Evolutionary conservation across 2,888 invertebrate species (phyloP), one percentile per base, ranked within the genome.

Genomic region (Axea sp.): DNA sequence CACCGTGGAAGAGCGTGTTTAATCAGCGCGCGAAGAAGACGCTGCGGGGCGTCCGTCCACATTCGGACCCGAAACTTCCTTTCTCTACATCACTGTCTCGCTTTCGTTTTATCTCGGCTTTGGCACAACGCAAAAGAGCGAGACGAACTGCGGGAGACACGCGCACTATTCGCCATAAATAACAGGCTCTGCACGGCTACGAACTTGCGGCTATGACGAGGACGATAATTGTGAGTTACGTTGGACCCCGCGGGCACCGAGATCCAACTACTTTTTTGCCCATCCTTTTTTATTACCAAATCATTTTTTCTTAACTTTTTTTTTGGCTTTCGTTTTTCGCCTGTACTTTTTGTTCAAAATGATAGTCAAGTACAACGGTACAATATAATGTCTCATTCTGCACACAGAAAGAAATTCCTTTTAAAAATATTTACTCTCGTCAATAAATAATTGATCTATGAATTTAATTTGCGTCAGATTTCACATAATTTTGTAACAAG

Each of bases 1-100:
- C n/a, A n/a, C n/a, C n/a, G n/a, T n/a, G n/a, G n/a, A n/a, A n/a
- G 83, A 83, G 80, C 82, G 83, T 82, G 82, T 83, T 83, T 83
- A 83, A 83, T 83, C 83, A 83, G 80, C 80, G 79, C 77, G 80
- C 78, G 81, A 80, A 76, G 82, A 81, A 79, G 75, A 80, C 83
- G 81, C 83, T 80, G 82, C 83, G 81, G 83, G 83, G 83, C 83
- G 83, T 83, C 82, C 77, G 76, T 83, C 81, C 77, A 77, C 79
- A 79, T 81, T 82, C 78, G 80, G 79, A 76, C 65, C 75, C 73
- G 35, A 60, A 57, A 71, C 68, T 72, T 72, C 67, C 74, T 69
- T 62, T 64, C 37, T 55, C 43, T 41, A 62, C 57, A 47, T 64
- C 59, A 53, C 72, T 49, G 62, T 71, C 71, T 71, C 62, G 39